Base-by-base conservation (phyloP, 2,888 invertebrate genomes). In the Rhamphomyia laevipes region DNA sequence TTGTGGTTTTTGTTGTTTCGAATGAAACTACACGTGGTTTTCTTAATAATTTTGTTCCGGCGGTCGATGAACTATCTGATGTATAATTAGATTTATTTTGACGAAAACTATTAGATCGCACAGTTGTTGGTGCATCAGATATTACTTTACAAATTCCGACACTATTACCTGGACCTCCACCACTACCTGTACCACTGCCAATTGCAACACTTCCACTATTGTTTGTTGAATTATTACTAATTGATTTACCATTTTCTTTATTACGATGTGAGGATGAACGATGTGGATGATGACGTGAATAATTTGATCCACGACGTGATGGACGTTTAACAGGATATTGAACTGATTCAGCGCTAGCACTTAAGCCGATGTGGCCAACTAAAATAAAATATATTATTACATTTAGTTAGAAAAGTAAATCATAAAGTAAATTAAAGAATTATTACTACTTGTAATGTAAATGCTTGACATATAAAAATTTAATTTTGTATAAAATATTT, bases 321-420 rank as follows among this genome's bases (percentile, higher is more conserved):
- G 76, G 72, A 57, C 78, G 69, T 63, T 77, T 78, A 49, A 74
- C 70, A 56, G 77, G 67, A 62, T 77, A 77, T 58, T 77, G 77
- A 54, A 78, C 73, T 44, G 78, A 80, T 65, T 80, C 80, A 46
- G 78, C 78, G 63, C 79, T 80, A 48, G 77, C 72, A 57, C 77
- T 78, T 60, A 79, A 66, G 62, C 78, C 78, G 60, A 77, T 73
- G 63, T 76, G 73, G 61, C 76, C 75, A 65, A 75, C 76, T 75
- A 58, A 51, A 46, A 53, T 51, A 48, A 12, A 61, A 60, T 46
- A 31, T 47, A 52, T 33, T 43, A 46, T 45, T 48, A 46, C 47
- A 46, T 46, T 48, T 45, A 53, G 46, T 53, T 41, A 48, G 45
- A 47, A 38, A 49, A 50, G 48, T 43, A 47, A 50, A 46, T 48